Percentiles rank a stretch among this genome's conserved stretches.
These are phyloP conservation scores for Spodoptera exigua DNA, from an alignment of 2,888 invertebrate genomes.

Conservation along the genomic window DNA sequence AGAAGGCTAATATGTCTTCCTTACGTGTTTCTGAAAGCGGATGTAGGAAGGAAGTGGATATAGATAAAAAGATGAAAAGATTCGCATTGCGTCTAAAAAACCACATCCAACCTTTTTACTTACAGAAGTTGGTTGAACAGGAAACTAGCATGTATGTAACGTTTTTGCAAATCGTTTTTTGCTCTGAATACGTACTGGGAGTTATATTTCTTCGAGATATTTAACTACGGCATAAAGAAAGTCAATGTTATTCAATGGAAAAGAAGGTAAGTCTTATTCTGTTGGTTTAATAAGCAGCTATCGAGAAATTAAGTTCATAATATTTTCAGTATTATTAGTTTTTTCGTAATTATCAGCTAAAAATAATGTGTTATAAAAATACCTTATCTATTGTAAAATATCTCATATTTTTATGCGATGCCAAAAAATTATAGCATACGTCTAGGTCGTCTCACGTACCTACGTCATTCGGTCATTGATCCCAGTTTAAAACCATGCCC, in stretches of 20 bases:
- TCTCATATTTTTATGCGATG: too few species aligned
- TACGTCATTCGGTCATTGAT: too few species aligned
- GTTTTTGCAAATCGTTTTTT: conserved; percentile 17
- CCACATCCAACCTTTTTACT: conserved; percentile 25
- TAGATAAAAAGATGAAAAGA: conserved; percentile 27
- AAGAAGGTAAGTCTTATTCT: too few species aligned
- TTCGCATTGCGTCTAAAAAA: conserved; percentile 44
- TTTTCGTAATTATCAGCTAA: not conserved
- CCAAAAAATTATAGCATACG: too few species aligned
- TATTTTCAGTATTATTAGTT: too few species aligned
- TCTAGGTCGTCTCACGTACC: too few species aligned
- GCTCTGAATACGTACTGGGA: conserved; percentile 8
- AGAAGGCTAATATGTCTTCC: not conserved
- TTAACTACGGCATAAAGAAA: conserved; percentile 1
- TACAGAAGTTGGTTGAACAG: conserved; percentile 12
- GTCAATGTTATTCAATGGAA: too few species aligned
- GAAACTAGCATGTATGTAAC: conserved; percentile 18
- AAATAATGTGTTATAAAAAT: not conserved
- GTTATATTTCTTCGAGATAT: conserved; percentile 4
- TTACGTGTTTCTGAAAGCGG: conserved; percentile 1
- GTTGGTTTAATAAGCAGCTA: too few species aligned
- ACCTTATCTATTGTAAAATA: too few species aligned
- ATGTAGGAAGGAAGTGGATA: conserved; percentile 3
- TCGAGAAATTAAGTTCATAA: too few species aligned
- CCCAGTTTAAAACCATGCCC: too few species aligned